Conservation (phyloP, 2,113 vertebrate genomes). For the Mastomys coucha region DNA sequence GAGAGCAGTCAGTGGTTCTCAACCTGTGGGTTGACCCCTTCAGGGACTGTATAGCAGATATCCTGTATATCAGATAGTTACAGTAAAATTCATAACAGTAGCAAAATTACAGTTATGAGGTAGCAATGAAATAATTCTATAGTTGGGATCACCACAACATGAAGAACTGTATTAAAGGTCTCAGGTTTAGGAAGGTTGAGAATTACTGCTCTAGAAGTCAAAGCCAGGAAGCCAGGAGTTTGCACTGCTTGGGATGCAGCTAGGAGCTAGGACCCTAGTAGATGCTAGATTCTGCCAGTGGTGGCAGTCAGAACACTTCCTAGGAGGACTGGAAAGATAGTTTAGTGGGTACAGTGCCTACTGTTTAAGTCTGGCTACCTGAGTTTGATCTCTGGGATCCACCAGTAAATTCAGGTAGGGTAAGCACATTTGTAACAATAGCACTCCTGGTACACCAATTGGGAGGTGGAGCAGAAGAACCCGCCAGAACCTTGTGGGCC, state of each 20-base stretch:
- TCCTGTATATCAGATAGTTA: no score
- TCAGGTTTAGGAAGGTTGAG: no score
- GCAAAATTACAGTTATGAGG: no score
- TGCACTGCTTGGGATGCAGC: not conserved
- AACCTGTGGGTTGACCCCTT: not conserved
- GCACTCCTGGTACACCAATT: not conserved
- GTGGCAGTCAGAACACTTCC: not conserved
- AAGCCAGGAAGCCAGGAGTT: not conserved
- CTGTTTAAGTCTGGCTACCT: not conserved
- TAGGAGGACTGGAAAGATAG: not conserved
- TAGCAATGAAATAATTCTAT: no score
- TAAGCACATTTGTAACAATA: not conserved
- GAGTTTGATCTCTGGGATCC: not conserved
- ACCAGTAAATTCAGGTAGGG: not conserved
- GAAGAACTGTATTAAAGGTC: no score
- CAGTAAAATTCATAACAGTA: no score
- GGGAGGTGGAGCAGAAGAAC: not conserved
- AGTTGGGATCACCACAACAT: no score
- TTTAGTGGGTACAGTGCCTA: not conserved
- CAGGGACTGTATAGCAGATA: no score
- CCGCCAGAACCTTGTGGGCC: not conserved
- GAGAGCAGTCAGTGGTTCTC: not conserved
- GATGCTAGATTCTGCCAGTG: not conserved
- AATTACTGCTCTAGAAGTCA: not conserved
- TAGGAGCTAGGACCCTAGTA: not conserved